Conservation (phyloP, 2,888 invertebrate species). For the Drosophila picticornis region DNA sequence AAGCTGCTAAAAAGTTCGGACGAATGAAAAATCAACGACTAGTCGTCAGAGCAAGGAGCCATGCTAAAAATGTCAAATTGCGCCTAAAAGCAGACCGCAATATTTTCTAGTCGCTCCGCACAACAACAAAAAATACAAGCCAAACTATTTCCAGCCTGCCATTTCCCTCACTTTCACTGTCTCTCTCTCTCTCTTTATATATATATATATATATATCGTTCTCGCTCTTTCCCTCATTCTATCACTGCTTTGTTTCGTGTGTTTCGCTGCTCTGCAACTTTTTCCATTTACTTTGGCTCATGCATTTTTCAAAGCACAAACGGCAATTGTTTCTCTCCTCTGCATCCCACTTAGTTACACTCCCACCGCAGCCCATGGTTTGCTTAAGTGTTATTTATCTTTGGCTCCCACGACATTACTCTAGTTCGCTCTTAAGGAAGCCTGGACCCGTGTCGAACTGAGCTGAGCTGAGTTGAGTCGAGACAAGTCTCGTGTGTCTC, state of each 20-base stretch:
- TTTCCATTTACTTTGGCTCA: constrained; percentile 82
- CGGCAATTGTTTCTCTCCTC: constrained; percentile 76
- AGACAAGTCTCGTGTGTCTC: constrained; percentile 49
- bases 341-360: constrained; percentile 4
- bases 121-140: neutral
- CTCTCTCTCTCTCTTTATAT: neutral
- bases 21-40: constrained; percentile 67
- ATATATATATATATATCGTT: neutral
- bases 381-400: constrained; percentile 80
- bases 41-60: constrained; percentile 6
- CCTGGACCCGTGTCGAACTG: constrained; percentile 30
- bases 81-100: constrained; percentile 79
- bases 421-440: constrained; percentile 62
- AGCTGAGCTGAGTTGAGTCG: constrained; percentile 28
- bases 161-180: neutral
- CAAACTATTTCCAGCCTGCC: constrained; percentile 58
- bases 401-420: constrained; percentile 79
- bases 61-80: constrained; percentile 75
- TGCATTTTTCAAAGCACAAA: constrained; percentile 81
- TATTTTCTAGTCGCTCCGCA: constrained; percentile 64
- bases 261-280: constrained; percentile 70
- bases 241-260: constrained; percentile 58
- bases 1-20: constrained; percentile 72
- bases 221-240: neutral
- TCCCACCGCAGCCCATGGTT: constrained; percentile 29